These are phyloP conservation scores for Dasyprocta punctata DNA, from an alignment of 2,113 vertebrate genomes.

Conservation along the genomic window DNA sequence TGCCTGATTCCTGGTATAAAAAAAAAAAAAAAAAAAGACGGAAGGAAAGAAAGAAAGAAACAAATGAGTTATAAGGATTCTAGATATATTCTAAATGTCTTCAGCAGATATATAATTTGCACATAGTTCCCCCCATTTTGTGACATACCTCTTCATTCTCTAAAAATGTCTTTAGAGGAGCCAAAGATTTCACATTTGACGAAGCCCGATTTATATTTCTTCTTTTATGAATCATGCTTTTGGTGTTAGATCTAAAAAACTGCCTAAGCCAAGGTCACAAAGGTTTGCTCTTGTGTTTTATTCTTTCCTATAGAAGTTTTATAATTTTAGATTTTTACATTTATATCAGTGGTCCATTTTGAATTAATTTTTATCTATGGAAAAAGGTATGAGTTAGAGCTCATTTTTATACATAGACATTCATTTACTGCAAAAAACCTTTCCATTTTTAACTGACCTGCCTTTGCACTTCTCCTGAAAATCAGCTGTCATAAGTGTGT, in stretches of 20 bases:
- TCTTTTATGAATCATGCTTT: slow-evolving; percentile 19
- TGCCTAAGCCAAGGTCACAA: slow-evolving; percentile 32
- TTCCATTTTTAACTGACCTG: not conserved
- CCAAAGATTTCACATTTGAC: slow-evolving; percentile 23
- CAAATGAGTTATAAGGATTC: not conserved
- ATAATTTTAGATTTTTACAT: slow-evolving; percentile 38
- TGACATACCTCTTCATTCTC: not conserved
- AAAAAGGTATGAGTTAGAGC: not conserved
- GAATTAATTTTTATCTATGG: slow-evolving; percentile 8
- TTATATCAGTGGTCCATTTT: slow-evolving; percentile 22
- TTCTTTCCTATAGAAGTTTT: slow-evolving; percentile 5
- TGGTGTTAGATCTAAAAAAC: not conserved
- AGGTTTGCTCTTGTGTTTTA: not conserved
- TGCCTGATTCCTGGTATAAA: too few species aligned
- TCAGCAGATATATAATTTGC: not conserved
- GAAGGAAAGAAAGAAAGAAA: too few species aligned
- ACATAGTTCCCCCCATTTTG: not conserved
- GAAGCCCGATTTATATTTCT: slow-evolving; percentile 24
- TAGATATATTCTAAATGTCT: not conserved
- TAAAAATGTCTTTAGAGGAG: not conserved
- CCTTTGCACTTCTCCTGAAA: not conserved
- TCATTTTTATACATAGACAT: not conserved
- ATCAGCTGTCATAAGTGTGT: not conserved
- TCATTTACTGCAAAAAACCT: not conserved
- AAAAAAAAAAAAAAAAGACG: too few species aligned